phyloP scores from a whole-genome alignment of 1,140 invertebrate genomes.

The Zaprionus ghesquierei region DNA sequence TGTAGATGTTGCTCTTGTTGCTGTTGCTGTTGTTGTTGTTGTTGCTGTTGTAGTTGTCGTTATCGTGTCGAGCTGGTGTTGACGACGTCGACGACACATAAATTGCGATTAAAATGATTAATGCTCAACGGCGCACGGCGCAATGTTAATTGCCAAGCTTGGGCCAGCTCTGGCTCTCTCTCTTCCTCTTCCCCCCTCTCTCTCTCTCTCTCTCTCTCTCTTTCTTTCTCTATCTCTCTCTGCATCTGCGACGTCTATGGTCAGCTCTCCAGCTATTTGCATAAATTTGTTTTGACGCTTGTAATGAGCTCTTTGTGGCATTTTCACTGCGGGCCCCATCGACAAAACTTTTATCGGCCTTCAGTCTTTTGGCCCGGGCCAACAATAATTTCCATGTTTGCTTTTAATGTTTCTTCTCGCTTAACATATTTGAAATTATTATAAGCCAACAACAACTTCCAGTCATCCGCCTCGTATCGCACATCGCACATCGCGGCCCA shows the following conservation, averaged over 20 bases:
- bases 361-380: constrained; percentile 30
- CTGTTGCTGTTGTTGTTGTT: constrained; percentile 8
- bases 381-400: constrained; percentile 77
- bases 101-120: constrained; percentile 81
- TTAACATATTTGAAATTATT: constrained; percentile 73
- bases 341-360: constrained; percentile 66
- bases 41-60: constrained; percentile 18
- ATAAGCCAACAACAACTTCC: constrained; percentile 41
- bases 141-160: constrained; percentile 72
- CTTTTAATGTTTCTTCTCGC: constrained; percentile 53
- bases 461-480: constrained; percentile 40
- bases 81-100: constrained; percentile 77
- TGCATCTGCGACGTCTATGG: constrained; percentile 2
- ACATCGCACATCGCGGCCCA: constrained; percentile 54
- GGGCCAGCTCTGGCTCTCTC: constrained; percentile 4
- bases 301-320: constrained; percentile 80
- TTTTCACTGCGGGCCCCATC: constrained; percentile 73
- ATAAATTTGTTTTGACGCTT: constrained; percentile 81
- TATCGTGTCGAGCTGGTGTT: constrained; percentile 65
- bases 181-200: not conserved
- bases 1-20: constrained; percentile 14
- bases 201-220: not conserved
- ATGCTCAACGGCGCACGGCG: constrained; percentile 78
- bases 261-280: constrained; percentile 55
- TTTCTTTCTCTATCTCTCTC: not conserved